Evolutionary conservation across 2,888 invertebrate genomes (phyloP), one percentile per base, ranked within the genome.

Genomic region (Harpagoxenus sublaevis): DNA sequence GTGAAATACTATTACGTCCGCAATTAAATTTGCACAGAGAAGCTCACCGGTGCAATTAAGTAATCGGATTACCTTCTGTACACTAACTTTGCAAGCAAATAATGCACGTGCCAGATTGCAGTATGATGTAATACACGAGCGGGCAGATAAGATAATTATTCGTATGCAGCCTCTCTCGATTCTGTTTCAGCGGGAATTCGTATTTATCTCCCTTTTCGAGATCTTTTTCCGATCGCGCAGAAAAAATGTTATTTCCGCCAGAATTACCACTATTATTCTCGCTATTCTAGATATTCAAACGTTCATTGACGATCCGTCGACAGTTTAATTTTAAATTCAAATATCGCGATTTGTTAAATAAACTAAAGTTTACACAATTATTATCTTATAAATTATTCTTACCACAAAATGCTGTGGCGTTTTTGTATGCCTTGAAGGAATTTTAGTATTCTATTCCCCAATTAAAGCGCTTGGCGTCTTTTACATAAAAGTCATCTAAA

Each of bases 1-100:
- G 65, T 12, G 62, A 71, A 81, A 79, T 83, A n/a, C 57, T 51
- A 65, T 86, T 86, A 83, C 77, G 83, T 66, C 68, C 75, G 83
- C 86, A 39, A 88, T 86, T 88, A 84, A 84, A 88, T 88, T 88
- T 86, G 81, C 79, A 73, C 86, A 75, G 82, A 63, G 31, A n/a
- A 79, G 53, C 74, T 78, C 65, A 63, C 60, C 51, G 82, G 65
- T 75, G 51, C 83, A 65, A 63, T 55, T 60, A 71, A 45, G 83
- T 87, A 89, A 88, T 87, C 87, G 73, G 81, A 87, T 89, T 87
- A 84, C 35, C 81, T 68, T 53, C 74, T 45, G 18, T 53, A 74
- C 65, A 70, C 60, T 51, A 68, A 57, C 60, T 83, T 82, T 82
- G n/a, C 55, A 28, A 31, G 68, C 55, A 55, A 78, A 78, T 78